phyloP scores from a whole-genome alignment of 2,888 invertebrate genomes.

The Stomorhina lunata region DNA sequence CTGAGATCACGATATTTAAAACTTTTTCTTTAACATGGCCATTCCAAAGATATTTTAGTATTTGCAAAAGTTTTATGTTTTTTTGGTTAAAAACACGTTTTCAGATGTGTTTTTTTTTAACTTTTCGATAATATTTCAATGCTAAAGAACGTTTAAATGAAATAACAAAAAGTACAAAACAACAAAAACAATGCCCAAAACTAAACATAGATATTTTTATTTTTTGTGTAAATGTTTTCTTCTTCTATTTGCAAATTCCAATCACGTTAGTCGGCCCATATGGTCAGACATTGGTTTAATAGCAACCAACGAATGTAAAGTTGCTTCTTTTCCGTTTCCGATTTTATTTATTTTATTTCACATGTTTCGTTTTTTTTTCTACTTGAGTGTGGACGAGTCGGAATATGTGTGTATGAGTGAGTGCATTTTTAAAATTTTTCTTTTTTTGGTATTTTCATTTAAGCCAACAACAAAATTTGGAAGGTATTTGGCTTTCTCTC shows the following conservation, averaged over 20 bases:
- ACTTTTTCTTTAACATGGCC: not conserved
- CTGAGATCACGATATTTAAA: slow-evolving; percentile 12
- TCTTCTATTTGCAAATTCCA: slow-evolving; percentile 49
- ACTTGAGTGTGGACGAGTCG: not conserved
- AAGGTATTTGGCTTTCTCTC: slow-evolving; percentile 46
- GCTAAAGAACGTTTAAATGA: slow-evolving; percentile 23
- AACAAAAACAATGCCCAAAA: not conserved
- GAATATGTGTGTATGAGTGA: not conserved
- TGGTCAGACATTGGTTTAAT: slow-evolving; percentile 62
- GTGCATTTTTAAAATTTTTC: slow-evolving; percentile 3
- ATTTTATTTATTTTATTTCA: slow-evolving; percentile 43
- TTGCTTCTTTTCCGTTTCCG: slow-evolving; percentile 60
- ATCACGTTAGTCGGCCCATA: slow-evolving; percentile 62
- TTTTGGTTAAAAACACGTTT: not conserved
- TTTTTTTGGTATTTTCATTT: slow-evolving; percentile 27
- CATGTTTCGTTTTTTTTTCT: slow-evolving; percentile 13
- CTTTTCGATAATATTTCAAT: slow-evolving; percentile 51
- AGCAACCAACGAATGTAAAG: slow-evolving; percentile 57
- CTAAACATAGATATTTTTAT: not conserved
- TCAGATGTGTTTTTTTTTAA: slow-evolving; percentile 41
- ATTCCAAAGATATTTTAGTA: slow-evolving; percentile 9
- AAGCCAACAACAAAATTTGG: slow-evolving; percentile 48
- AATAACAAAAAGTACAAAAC: not conserved
- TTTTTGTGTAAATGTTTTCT: slow-evolving; percentile 2
- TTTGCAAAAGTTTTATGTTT: slow-evolving; percentile 19